A percentile compares a stretch with the other conserved stretches of the same genome.
Evolutionary conservation across 2,113 vertebrate species (phyloP).

Genomic region (Corydoras maculifer): DNA sequence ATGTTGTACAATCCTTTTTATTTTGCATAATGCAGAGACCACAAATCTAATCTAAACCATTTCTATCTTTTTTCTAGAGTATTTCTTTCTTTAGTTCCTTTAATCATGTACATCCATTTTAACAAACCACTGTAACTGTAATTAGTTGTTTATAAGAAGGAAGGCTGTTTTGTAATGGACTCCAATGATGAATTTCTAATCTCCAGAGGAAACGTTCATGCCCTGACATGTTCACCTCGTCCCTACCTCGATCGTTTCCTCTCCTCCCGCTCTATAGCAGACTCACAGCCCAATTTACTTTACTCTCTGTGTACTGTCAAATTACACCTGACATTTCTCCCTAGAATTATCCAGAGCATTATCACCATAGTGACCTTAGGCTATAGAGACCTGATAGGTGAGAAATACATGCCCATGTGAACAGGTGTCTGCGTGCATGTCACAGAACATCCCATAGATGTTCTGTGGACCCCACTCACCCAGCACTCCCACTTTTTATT

Average conservation of each 20-base stretch:
- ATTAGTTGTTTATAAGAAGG: too few species aligned
- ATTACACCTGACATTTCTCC: conserved; percentile 36
- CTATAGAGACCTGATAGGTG: conserved; percentile 8
- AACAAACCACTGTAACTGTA: too few species aligned
- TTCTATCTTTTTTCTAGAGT: too few species aligned
- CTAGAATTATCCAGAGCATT: conserved; percentile 22
- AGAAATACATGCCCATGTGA: conserved; percentile 12
- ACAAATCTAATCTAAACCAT: too few species aligned
- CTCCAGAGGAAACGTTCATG: conserved; percentile 40
- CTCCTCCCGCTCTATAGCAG: conserved; percentile 16
- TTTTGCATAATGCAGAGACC: too few species aligned
- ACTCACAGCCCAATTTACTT: conserved; percentile 30
- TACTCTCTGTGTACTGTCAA: conserved; percentile 31
- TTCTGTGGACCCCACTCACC: background rate
- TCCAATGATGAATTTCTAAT: conserved; percentile 20
- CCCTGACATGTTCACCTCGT: conserved; percentile 37
- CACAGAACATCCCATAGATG: conserved; percentile 25
- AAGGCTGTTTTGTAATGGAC: conserved; percentile 30
- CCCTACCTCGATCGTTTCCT: conserved; percentile 8
- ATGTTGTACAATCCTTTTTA: too few species aligned
- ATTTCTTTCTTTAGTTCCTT: too few species aligned
- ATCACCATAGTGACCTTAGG: conserved; percentile 37
- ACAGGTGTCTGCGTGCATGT: background rate
- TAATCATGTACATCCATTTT: too few species aligned
- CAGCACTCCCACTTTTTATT: too few species aligned